These are phyloP conservation scores for Chrysopilus asiliformis DNA, from an alignment of 2,888 invertebrate genomes.

Conservation along the genomic window DNA sequence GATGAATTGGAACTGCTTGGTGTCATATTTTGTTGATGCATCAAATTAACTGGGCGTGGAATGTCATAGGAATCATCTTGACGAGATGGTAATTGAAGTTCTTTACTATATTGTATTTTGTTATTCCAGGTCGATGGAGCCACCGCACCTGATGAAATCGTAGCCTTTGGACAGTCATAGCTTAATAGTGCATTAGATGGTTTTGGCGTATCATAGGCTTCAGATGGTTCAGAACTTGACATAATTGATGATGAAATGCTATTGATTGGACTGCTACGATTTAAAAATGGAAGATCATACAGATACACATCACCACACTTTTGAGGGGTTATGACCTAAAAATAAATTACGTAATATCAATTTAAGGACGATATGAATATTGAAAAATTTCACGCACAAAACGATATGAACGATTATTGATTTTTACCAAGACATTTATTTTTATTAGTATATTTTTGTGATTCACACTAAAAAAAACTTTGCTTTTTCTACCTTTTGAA, in stretches of 20 bases:
- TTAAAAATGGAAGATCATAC: slow-evolving; percentile 44
- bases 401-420: too few relatives aligned
- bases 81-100: slow-evolving; percentile 18
- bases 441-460: too few relatives aligned
- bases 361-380: too few relatives aligned
- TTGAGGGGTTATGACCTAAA: slow-evolving; percentile 55
- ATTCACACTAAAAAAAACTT: too few relatives aligned
- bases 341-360: too few relatives aligned
- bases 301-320: slow-evolving; percentile 59
- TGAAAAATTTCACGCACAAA: too few relatives aligned
- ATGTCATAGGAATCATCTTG: slow-evolving; percentile 50
- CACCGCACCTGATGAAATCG: too few relatives aligned
- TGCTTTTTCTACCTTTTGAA: too few relatives aligned
- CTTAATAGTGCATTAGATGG: slow-evolving; percentile 42
- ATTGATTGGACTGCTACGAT: slow-evolving; percentile 22
- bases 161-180: slow-evolving; percentile 41
- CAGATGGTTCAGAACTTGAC: slow-evolving; percentile 31
- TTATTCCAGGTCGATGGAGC: slow-evolving; percentile 39
- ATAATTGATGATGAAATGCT: slow-evolving; percentile 30
- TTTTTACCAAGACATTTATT: too few relatives aligned
- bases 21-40: slow-evolving; percentile 43
- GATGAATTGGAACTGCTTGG: slow-evolving; percentile 56
- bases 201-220: slow-evolving; percentile 46
- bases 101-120: slow-evolving; percentile 20
- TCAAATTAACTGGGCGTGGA: slow-evolving; percentile 40